Evolutionary conservation across 2,888 invertebrate genomes (phyloP).

Genomic region (Brachynemurus nebulosus): DNA sequence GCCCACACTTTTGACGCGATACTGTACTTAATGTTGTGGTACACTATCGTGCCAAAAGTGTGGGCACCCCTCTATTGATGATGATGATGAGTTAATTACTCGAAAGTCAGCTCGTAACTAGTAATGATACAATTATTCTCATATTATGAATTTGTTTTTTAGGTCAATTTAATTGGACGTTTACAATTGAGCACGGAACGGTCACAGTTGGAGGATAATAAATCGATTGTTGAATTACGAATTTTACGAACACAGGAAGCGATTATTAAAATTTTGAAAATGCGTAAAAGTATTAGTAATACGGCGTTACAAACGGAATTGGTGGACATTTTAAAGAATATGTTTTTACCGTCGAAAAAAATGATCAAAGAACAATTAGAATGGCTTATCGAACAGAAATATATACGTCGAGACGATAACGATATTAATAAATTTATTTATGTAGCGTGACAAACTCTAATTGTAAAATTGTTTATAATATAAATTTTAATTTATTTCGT

Average conservation of each 20-base stretch:
- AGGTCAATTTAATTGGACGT: conserved; percentile 88
- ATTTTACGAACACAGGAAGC: conserved; percentile 92
- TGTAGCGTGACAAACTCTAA: conserved; percentile 66
- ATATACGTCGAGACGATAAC: conserved; percentile 91
- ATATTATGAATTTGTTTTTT: conserved; percentile 15
- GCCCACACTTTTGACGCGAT: too few species aligned
- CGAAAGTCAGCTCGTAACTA: too few species aligned
- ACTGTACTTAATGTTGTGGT: too few species aligned
- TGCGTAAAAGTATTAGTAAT: conserved; percentile 89
- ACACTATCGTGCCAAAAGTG: too few species aligned
- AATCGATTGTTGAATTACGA: conserved; percentile 92
- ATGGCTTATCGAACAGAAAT: conserved; percentile 98
- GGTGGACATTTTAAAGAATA: conserved; percentile 95
- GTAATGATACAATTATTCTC: too few species aligned
- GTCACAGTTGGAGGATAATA: conserved; percentile 94
- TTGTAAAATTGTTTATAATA: too few species aligned
- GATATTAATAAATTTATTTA: conserved; percentile 98
- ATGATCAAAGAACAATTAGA: conserved; percentile 99
- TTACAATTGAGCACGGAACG: conserved; percentile 90
- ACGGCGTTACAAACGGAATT: conserved; percentile 93
- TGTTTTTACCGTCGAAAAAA: conserved; percentile 98
- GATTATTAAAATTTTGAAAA: conserved; percentile 97
- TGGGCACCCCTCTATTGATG: too few species aligned
- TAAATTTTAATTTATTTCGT: too few species aligned
- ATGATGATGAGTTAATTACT: too few species aligned